phyloP scores from a whole-genome alignment of 1,140 invertebrate genomes.

The Thalassaphorura encarpata region DNA sequence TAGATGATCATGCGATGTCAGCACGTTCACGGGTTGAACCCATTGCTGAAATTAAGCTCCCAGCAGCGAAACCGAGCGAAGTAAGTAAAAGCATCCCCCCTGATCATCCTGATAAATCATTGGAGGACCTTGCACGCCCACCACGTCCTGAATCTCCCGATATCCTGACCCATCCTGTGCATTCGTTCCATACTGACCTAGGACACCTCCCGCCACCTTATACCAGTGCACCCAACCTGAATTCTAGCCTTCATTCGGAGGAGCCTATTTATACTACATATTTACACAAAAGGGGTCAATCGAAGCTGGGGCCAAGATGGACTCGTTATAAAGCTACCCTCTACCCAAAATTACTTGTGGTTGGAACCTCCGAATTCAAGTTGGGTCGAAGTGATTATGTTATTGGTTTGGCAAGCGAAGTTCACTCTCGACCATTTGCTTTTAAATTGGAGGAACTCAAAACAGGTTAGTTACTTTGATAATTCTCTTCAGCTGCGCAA shows the following conservation, averaged over 20 bases:
- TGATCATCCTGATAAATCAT: neutral
- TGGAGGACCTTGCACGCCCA: neutral
- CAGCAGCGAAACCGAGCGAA: neutral
- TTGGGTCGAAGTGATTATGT: neutral
- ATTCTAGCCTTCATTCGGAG: neutral
- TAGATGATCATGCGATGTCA: too few species aligned
- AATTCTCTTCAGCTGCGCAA: constrained; percentile 1
- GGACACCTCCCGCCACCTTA: neutral
- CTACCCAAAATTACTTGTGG: neutral
- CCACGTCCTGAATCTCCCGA: neutral
- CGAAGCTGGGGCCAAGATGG: constrained; percentile 27
- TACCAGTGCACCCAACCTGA: neutral
- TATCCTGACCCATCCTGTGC: neutral
- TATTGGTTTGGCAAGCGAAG: constrained; percentile 23
- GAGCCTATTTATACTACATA: constrained; percentile 11
- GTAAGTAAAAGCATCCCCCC: neutral
- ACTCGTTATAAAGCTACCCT: constrained; percentile 11
- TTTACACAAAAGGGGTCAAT: constrained; percentile 18
- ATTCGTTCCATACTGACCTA: neutral
- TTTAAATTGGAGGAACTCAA: constrained; percentile 26
- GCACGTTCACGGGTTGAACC: neutral
- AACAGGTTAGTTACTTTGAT: neutral
- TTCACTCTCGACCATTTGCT: constrained; percentile 30
- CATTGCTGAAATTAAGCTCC: neutral
- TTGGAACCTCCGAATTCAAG: neutral